Conservation (phyloP, 2,888 invertebrate genomes). For the Antheraea assamensis region DNA sequence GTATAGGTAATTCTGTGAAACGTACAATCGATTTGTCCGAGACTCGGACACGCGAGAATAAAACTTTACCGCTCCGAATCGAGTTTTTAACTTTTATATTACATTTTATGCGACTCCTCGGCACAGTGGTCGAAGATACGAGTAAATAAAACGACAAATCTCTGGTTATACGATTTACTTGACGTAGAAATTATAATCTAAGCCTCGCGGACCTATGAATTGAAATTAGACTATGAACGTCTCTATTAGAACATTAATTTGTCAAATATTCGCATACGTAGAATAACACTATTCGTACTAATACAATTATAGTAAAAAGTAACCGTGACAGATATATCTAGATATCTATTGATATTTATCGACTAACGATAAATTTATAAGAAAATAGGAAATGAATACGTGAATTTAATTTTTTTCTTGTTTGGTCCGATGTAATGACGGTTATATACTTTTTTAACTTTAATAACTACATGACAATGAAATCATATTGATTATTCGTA, state of each 20-base stretch:
- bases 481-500: too few relatives aligned
- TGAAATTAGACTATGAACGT: not conserved
- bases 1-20: slow-evolving; percentile 20
- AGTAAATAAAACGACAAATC: not conserved
- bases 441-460: too few relatives aligned
- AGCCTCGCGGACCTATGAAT: not conserved
- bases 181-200: not conserved
- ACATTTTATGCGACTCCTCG: not conserved
- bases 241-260: too few relatives aligned
- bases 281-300: not conserved
- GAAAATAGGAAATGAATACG: too few relatives aligned
- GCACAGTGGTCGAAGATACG: not conserved
- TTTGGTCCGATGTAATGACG: too few relatives aligned
- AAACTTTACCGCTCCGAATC: slow-evolving; percentile 6
- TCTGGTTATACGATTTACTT: not conserved
- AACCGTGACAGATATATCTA: not conserved
- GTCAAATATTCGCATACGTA: not conserved
- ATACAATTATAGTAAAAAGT: not conserved
- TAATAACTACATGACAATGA: too few relatives aligned
- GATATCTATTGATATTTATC: not conserved
- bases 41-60: slow-evolving; percentile 11
- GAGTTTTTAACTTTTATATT: slow-evolving; percentile 10
- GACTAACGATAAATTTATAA: not conserved
- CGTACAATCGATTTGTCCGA: slow-evolving; percentile 11
- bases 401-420: too few relatives aligned